Percentiles rank a stretch among this genome's conserved stretches.
phyloP scores from a whole-genome alignment of 2,888 invertebrate genomes.

The Cryptops parisi region DNA sequence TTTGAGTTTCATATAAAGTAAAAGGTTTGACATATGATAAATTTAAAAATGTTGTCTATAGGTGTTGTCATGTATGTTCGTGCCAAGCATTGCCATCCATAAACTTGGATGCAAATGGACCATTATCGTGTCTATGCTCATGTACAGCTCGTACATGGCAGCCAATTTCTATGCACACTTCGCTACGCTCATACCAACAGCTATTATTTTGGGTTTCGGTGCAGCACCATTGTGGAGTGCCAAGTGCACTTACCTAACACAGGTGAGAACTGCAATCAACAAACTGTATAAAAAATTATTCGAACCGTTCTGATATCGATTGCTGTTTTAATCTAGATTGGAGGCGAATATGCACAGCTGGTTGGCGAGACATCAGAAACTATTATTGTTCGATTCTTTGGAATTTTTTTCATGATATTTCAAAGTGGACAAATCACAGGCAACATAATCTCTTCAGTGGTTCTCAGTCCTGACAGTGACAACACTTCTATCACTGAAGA shows the following conservation, averaged over 20 bases:
- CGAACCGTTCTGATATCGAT: neutral
- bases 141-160: slow-evolving; percentile 87
- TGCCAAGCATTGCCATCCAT: slow-evolving; percentile 83
- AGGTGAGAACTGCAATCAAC: slow-evolving; percentile 19
- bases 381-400: slow-evolving; percentile 92
- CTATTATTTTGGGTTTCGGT: slow-evolving; percentile 82
- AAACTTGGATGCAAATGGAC: slow-evolving; percentile 94
- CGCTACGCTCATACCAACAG: slow-evolving; percentile 76
- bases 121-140: slow-evolving; percentile 74
- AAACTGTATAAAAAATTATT: neutral
- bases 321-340: slow-evolving; percentile 5
- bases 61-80: slow-evolving; percentile 88
- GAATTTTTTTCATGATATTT: slow-evolving; percentile 96
- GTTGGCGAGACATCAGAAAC: slow-evolving; percentile 49
- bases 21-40: no score
- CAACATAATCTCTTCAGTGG: slow-evolving; percentile 73
- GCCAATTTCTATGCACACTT: slow-evolving; percentile 80
- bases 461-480: slow-evolving; percentile 23
- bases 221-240: slow-evolving; percentile 98
- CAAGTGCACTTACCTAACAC: slow-evolving; percentile 89
- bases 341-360: slow-evolving; percentile 4
- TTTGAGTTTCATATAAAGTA: neutral
- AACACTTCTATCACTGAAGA: slow-evolving; percentile 4
- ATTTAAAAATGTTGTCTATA: no score
- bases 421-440: slow-evolving; percentile 95